Evolutionary conservation across 2,888 invertebrate genomes (phyloP), one percentile per base, ranked within the genome.

Genomic region (Nemoura dubitans): DNA sequence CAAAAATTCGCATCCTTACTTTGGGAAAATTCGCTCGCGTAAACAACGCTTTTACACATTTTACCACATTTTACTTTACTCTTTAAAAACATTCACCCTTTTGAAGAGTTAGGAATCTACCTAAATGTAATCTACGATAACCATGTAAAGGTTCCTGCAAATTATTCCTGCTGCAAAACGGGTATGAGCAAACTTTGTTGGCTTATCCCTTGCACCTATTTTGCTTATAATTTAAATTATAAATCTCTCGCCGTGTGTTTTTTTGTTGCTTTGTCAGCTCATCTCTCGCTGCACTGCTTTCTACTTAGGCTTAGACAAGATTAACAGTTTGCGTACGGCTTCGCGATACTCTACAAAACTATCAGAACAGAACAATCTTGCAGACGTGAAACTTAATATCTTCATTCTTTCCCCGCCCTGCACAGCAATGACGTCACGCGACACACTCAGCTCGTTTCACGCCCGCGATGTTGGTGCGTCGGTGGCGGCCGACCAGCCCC

Each of bases 41-140:
- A 59, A 59, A 59, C 59, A 59, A 59, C 59, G 59, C 59, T 36
- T 59, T 59, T n/a, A n/a, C n/a, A n/a, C n/a, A n/a, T n/a, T n/a
- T n/a, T n/a, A n/a, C 3, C 59, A 21, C 59, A 1, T 7, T 59
- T 59, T 59, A 16, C 16, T 59, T 59, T 59, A 1, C 21, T 1
- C 59, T 59, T 59, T 21, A 21, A 59, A 59, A 59, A 16, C 59
- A 14, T 14, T 7, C 59, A 7, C 21, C 3, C 59, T 59, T 59
- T 59, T 59, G 1, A n/a, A 21, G 59, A 21, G 59, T 59, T 59
- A 10, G 21, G 2, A 59, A 36, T 36, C 36, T n/a, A n/a, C n/a
- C n/a, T 36, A 59, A 59, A 21, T 21, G 14, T 2, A 59, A 59
- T 59, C 14, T 59, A 36, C 59, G 59, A 21, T 21, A 21, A 59